Evolutionary conservation across 2,797 vertebrate species (phyloP).

Genomic region (Hemitrygon akajei): DNA sequence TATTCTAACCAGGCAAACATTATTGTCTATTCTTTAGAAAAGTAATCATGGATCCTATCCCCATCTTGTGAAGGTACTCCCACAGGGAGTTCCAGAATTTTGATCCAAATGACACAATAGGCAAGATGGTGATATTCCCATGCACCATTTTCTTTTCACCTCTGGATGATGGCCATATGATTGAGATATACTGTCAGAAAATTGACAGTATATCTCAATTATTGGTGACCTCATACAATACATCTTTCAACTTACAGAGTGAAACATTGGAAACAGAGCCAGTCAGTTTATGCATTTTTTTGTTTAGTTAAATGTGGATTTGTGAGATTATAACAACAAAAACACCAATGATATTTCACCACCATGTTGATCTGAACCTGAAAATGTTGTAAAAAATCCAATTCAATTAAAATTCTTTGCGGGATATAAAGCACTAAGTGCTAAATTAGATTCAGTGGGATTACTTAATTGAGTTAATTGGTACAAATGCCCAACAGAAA

Average conservation of each 20-base stretch:
- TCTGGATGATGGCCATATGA: not conserved
- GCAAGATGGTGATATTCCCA: not conserved
- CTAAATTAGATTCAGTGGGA: slow-evolving; percentile 27
- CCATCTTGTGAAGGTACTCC: not conserved
- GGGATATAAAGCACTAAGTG: not conserved
- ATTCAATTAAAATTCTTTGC: slow-evolving; percentile 29
- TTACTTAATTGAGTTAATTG: slow-evolving; percentile 24
- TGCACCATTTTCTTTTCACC: not conserved
- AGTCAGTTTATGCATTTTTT: not conserved
- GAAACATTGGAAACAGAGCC: not conserved
- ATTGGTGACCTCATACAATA: not conserved
- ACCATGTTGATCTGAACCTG: not conserved
- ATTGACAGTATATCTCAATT: no score
- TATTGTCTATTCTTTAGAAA: not conserved
- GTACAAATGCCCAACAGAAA: not conserved
- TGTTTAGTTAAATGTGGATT: not conserved
- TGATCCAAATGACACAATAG: not conserved
- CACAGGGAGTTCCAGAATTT: not conserved
- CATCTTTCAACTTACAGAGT: not conserved
- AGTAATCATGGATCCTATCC: not conserved
- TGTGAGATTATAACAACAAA: not conserved
- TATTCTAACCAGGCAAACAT: not conserved
- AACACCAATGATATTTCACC: not conserved
- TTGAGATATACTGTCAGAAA: no score
- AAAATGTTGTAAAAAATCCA: not conserved